phyloP scores from a whole-genome alignment of 2,797 vertebrate genomes.

The Pangasius larnaudii region DNA sequence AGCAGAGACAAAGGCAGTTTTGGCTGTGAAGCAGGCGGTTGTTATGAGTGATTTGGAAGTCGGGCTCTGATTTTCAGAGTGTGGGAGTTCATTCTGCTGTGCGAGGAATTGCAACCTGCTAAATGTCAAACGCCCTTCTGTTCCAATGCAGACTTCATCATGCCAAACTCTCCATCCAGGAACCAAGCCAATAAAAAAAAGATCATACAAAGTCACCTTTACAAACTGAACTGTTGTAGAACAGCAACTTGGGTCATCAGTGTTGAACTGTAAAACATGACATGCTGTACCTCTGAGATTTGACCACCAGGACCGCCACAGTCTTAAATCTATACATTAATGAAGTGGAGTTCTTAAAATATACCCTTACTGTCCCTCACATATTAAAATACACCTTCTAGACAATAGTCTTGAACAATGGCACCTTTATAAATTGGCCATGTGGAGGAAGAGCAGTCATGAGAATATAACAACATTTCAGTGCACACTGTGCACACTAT shows the following conservation, averaged over 20 bases:
- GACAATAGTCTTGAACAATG: not conserved
- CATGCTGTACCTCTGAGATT: not conserved
- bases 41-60: constrained; percentile 51
- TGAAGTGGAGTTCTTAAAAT: not conserved
- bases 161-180: constrained; percentile 33
- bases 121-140: constrained; percentile 81
- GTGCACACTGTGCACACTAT: not conserved
- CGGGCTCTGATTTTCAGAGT: constrained; percentile 63
- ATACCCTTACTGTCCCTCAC: not conserved
- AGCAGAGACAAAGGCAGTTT: constrained; percentile 40
- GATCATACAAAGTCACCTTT: constrained; percentile 26
- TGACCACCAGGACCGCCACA: not conserved
- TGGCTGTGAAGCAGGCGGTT: constrained; percentile 51
- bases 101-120: constrained; percentile 80
- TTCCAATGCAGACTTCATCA: constrained; percentile 69
- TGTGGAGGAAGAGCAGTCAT: not conserved
- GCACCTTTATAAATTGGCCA: not conserved
- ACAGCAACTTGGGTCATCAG: not conserved
- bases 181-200: constrained; percentile 14
- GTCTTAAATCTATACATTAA: not conserved
- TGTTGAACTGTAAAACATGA: not conserved
- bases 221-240: constrained; percentile 20
- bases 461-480: constrained; percentile 3
- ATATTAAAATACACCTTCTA: not conserved
- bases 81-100: constrained; percentile 79